Conservation (phyloP, 2,113 vertebrate species). For the Phrynosoma blainvillii region DNA sequence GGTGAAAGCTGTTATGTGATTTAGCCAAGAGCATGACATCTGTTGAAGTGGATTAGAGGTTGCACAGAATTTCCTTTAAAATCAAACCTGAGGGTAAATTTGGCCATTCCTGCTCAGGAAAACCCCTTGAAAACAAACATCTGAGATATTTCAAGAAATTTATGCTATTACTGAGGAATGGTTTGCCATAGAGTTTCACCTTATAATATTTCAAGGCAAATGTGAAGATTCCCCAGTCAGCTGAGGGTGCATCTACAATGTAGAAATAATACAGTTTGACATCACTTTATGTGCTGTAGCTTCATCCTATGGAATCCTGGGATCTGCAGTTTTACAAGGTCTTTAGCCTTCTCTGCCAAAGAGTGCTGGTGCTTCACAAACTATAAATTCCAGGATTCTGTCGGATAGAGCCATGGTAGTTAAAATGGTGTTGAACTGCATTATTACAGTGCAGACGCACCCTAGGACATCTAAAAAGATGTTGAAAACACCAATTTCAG, state of each 20-base stretch:
- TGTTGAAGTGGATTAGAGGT: background rate
- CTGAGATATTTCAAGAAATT: background rate
- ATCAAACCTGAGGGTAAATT: background rate
- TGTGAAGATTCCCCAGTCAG: background rate
- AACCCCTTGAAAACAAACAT: background rate
- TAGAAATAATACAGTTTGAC: too few species aligned
- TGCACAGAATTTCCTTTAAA: background rate
- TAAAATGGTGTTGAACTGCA: too few species aligned
- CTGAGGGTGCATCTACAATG: too few species aligned
- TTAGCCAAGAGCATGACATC: background rate
- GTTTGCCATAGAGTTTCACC: background rate
- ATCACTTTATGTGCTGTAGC: too few species aligned
- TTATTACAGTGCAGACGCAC: too few species aligned
- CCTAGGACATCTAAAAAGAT: too few species aligned
- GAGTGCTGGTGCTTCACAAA: too few species aligned
- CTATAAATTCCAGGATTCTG: too few species aligned
- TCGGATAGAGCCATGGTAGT: too few species aligned
- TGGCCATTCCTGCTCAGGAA: background rate
- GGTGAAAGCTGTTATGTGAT: background rate
- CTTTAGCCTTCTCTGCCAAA: too few species aligned
- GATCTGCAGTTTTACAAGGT: too few species aligned
- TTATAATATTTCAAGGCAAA: background rate
- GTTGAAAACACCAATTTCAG: background rate
- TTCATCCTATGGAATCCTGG: too few species aligned
- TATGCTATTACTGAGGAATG: background rate